phyloP scores from a whole-genome alignment of 1,140 invertebrate genomes.

The Zaprionus tsacasi region DNA sequence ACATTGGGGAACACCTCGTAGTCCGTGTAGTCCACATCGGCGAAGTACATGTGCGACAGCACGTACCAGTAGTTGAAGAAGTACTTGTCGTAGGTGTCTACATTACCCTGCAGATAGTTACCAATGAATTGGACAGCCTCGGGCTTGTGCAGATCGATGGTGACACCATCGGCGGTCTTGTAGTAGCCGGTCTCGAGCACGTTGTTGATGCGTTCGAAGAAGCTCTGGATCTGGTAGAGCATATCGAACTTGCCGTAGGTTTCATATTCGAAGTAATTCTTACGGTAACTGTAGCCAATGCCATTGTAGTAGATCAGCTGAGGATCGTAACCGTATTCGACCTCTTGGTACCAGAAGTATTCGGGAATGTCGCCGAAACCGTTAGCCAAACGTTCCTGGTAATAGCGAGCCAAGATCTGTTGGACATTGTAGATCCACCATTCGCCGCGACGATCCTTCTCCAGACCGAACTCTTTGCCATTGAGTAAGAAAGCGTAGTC shows the following conservation, averaged over 20 bases:
- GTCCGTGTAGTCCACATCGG: slow-evolving; percentile 65
- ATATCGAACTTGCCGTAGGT: slow-evolving; percentile 71
- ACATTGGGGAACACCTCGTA: slow-evolving; percentile 80
- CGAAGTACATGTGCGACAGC: slow-evolving; percentile 84
- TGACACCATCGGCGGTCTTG: slow-evolving; percentile 85
- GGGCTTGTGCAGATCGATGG: slow-evolving; percentile 85
- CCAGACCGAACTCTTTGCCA: slow-evolving; percentile 84
- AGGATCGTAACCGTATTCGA: slow-evolving; percentile 88
- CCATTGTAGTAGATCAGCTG: slow-evolving; percentile 88
- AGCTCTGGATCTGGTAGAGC: slow-evolving; percentile 76
- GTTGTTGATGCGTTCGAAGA: slow-evolving; percentile 87
- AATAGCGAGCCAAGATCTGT: slow-evolving; percentile 88
- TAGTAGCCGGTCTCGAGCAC: slow-evolving; percentile 87
- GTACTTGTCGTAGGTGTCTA: slow-evolving; percentile 87
- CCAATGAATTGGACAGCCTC: slow-evolving; percentile 87
- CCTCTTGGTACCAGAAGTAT: slow-evolving; percentile 85
- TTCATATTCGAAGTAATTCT: slow-evolving; percentile 75
- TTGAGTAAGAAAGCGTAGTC: slow-evolving; percentile 87
- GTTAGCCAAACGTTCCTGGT: slow-evolving; percentile 88
- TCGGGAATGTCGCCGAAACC: slow-evolving; percentile 86
- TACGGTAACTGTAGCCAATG: slow-evolving; percentile 87
- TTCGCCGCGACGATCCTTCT: slow-evolving; percentile 87
- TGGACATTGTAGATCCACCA: slow-evolving; percentile 87
- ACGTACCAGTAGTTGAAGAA: slow-evolving; percentile 86
- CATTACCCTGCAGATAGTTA: slow-evolving; percentile 88